A percentile compares a stretch with the other conserved stretches of the same genome.
Evolutionary conservation across 2,797 vertebrate genomes (phyloP).

Genomic region (Cryptoblepharus egeriae): DNA sequence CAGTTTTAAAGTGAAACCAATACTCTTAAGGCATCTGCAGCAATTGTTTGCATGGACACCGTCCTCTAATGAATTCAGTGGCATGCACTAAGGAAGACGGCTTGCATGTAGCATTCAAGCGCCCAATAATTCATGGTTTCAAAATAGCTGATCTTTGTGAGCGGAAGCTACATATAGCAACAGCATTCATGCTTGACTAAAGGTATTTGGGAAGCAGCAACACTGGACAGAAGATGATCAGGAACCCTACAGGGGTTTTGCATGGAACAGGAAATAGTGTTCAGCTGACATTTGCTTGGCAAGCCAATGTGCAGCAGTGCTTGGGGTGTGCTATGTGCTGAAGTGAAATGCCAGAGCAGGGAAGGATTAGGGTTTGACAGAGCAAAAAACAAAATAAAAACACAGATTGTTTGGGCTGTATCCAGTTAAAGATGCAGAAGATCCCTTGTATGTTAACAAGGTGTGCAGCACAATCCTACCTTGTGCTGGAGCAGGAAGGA

Average conservation of each 20-base stretch:
- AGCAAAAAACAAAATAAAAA: conserved; percentile 52
- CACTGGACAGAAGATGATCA: conserved; percentile 58
- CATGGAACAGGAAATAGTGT: conserved; percentile 58
- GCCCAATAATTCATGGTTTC: conserved; percentile 31
- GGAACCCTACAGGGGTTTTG: conserved; percentile 62
- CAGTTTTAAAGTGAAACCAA: conserved; percentile 53
- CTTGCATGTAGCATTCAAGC: conserved; percentile 38
- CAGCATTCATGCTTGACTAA: conserved; percentile 65
- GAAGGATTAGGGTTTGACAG: conserved; percentile 66
- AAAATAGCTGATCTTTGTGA: conserved; percentile 51
- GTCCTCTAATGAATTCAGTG: conserved; percentile 29
- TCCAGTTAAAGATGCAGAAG: neutral
- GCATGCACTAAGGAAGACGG: neutral
- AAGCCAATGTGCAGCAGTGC: conserved; percentile 64
- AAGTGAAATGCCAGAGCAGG: conserved; percentile 66
- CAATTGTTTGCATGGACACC: neutral
- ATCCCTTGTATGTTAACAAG: no score
- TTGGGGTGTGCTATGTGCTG: conserved; percentile 52
- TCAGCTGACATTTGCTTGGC: conserved; percentile 77
- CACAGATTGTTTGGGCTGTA: conserved; percentile 25
- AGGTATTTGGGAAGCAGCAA: conserved; percentile 40
- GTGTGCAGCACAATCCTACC: no score
- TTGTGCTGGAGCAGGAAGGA: no score
- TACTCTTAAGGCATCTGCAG: conserved; percentile 45
- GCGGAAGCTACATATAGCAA: conserved; percentile 68